Base-by-base conservation (phyloP, 2,113 vertebrate genomes). In the Lophius piscatorius region DNA sequence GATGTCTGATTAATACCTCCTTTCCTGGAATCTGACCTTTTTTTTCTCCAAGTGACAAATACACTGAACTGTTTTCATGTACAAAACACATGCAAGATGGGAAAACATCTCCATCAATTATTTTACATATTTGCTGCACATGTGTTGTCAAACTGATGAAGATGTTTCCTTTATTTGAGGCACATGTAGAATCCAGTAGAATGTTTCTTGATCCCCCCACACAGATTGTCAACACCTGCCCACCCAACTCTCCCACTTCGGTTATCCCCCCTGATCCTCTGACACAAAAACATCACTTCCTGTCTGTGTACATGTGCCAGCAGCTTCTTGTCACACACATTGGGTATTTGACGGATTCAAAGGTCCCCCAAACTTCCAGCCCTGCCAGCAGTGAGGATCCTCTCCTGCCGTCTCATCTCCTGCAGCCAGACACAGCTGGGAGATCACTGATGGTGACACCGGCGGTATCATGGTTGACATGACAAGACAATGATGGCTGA, bases 401-500 rank as follows among this genome's bases (percentile, higher is more conserved):
- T 58, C 41, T 63, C 67, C 17, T 20, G 26, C 35, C 2, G 39
- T 74, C 36, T 73, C 60, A 57, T 42, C 34, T 56, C 31, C 58
- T 70, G 66, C 62, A 63, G 42, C 67, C 56, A 41, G 57, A 63
- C 31, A 44, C 29, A 41, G 48, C 51, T 44, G 20, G 18, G 24
- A 29, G 23, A 57, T 57, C 20, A 1, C 1, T 74, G 73, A 88
- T 85, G 78, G 86, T 82, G 60, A 39, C 36, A 8, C 22, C n/a
- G 14, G 56, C 50, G 33, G 59, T 44, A 55, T 81, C 72, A 63
- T 66, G 71, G 63, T 63, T 84, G 82, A 83, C 78, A 39, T 59
- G 65, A 81, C 36, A n/a, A 76, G 81, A 71, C 63, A 40, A 77
- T 77, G 81, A 87, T 42, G 28, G 77, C 51, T 77, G 77, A 78